phyloP scores from a whole-genome alignment of 1,140 invertebrate genomes.

The Euura lappo region DNA sequence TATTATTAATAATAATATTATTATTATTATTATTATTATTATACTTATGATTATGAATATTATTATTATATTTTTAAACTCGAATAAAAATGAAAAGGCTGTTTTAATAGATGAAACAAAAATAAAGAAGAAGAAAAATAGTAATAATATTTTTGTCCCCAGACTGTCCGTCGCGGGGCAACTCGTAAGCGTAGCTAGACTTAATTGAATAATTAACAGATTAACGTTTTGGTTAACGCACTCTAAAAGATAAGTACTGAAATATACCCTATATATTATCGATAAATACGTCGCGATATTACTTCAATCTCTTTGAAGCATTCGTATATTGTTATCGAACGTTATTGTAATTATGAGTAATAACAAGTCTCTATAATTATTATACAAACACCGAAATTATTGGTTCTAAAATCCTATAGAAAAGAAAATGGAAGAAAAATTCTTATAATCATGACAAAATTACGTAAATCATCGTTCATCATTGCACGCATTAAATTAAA shows the following conservation, averaged over 20 bases:
- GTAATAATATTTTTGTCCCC: neutral
- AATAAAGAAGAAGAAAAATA: neutral
- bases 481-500: no score
- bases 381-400: no score
- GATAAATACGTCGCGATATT: conserved; percentile 39
- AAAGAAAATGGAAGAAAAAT: no score
- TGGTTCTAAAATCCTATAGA: no score
- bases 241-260: conserved; percentile 27
- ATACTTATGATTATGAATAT: no score
- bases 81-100: neutral
- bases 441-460: no score
- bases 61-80: neutral
- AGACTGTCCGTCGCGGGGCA: neutral
- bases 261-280: conserved; percentile 27
- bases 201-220: conserved; percentile 31
- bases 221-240: conserved; percentile 48
- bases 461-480: no score
- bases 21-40: no score
- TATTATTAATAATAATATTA: neutral
- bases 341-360: no score
- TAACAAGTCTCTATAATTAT: no score
- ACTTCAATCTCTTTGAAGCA: conserved; percentile 16
- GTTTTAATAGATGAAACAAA: neutral
- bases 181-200: conserved; percentile 5
- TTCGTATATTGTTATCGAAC: no score